Evolutionary conservation across 1,140 invertebrate genomes (phyloP).

Genomic region (Anastrepha obliqua): DNA sequence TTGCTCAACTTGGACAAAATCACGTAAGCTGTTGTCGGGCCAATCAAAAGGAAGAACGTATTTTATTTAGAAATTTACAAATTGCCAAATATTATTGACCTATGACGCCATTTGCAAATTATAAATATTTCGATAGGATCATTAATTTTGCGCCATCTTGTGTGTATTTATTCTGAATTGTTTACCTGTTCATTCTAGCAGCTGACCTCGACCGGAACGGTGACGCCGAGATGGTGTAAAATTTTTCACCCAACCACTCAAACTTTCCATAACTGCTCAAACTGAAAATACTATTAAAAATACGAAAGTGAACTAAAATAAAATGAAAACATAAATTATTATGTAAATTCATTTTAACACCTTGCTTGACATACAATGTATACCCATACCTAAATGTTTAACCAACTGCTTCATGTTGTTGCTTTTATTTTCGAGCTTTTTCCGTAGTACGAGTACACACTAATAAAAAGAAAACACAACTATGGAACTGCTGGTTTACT

Average conservation of each 20-base stretch:
- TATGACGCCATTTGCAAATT: too few relatives aligned
- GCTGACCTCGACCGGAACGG: neutral
- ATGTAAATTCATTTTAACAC: conserved; percentile 74
- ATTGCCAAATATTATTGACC: too few relatives aligned
- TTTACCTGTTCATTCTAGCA: neutral
- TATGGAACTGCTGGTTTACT: neutral
- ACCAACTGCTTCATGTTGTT: neutral
- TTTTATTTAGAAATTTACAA: too few relatives aligned
- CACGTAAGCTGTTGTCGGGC: too few relatives aligned
- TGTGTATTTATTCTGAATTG: too few relatives aligned
- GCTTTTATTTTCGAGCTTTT: neutral
- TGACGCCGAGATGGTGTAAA: conserved; percentile 31
- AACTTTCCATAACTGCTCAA: neutral
- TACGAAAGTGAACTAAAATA: neutral
- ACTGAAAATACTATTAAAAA: neutral
- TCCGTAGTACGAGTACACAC: too few relatives aligned
- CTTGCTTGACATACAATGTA: conserved; percentile 59
- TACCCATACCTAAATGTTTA: neutral
- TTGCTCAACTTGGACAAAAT: too few relatives aligned
- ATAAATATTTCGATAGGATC: too few relatives aligned
- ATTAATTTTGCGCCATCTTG: too few relatives aligned
- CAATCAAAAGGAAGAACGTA: too few relatives aligned
- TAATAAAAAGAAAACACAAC: too few relatives aligned
- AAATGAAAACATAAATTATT: conserved; percentile 62
- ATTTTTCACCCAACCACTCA: neutral